Evolutionary conservation across 2,888 invertebrate species (phyloP).

Genomic region (Habroteleia sp.): DNA sequence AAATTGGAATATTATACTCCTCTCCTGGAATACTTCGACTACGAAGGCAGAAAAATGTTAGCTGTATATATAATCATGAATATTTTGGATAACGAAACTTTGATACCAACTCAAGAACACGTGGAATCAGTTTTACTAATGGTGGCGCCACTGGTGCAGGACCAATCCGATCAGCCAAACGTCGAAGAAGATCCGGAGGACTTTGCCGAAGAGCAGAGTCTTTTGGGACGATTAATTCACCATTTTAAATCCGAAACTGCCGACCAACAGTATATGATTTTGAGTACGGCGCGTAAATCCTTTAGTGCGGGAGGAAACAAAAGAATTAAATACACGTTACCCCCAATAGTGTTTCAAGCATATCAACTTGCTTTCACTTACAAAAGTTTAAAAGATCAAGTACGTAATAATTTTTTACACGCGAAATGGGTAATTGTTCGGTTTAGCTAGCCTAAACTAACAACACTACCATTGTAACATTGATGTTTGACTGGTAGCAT

Average conservation of each 20-base stretch:
- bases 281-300: conserved; percentile 93
- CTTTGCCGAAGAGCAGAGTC: conserved; percentile 97
- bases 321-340: conserved; percentile 94
- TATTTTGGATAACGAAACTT: conserved; percentile 93
- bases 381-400: conserved; percentile 88
- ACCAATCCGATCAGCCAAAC: conserved; percentile 88
- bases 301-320: conserved; percentile 94
- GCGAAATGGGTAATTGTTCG: no score
- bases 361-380: conserved; percentile 94
- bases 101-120: conserved; percentile 93
- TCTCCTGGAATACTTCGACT: conserved; percentile 93
- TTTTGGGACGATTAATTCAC: conserved; percentile 93
- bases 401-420: conserved; percentile 78
- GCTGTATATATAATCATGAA: conserved; percentile 95
- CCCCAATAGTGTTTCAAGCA: conserved; percentile 96
- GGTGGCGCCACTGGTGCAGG: conserved; percentile 92
- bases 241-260: conserved; percentile 90
- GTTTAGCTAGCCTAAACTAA: no score
- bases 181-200: conserved; percentile 92
- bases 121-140: conserved; percentile 90
- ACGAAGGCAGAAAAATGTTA: conserved; percentile 91
- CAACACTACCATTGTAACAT: no score
- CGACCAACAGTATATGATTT: conserved; percentile 94
- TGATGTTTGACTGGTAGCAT: no score
- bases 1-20: conserved; percentile 93